These are phyloP conservation scores for Brotula barbata DNA, from an alignment of 2,797 vertebrate species.

Conservation along the genomic window DNA sequence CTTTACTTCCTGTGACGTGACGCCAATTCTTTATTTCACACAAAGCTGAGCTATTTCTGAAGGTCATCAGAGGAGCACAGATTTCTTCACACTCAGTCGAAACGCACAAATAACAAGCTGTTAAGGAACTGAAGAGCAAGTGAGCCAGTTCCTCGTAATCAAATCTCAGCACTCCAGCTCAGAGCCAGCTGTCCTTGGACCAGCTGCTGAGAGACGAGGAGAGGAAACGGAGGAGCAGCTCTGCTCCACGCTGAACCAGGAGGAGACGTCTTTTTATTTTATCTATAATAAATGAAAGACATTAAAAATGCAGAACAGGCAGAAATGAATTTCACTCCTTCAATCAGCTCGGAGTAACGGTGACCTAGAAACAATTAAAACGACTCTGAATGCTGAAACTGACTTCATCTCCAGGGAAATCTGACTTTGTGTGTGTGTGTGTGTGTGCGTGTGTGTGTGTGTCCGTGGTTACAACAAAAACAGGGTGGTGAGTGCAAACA, in stretches of 20 bases:
- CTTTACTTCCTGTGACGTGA: slow-evolving; percentile 9
- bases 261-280: slow-evolving; percentile 19
- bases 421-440: slow-evolving; percentile 7
- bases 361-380: slow-evolving; percentile 66
- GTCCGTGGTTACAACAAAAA: neutral
- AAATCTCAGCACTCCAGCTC: slow-evolving; percentile 18
- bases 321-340: slow-evolving; percentile 40
- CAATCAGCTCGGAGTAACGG: slow-evolving; percentile 31
- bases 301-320: slow-evolving; percentile 64
- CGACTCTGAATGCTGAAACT: slow-evolving; percentile 16
- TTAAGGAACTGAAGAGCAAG: slow-evolving; percentile 15
- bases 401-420: slow-evolving; percentile 29
- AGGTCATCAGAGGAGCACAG: neutral
- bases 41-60: slow-evolving; percentile 15
- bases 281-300: slow-evolving; percentile 59
- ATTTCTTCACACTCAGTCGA: neutral
- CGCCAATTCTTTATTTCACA: slow-evolving; percentile 19
- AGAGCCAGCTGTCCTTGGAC: slow-evolving; percentile 9
- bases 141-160: slow-evolving; percentile 20
- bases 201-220: neutral
- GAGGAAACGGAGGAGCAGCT: slow-evolving; percentile 30
- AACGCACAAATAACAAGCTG: slow-evolving; percentile 15
- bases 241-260: slow-evolving; percentile 19
- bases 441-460: slow-evolving; percentile 12
- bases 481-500: neutral